A percentile compares a stretch with the other conserved stretches of the same genome.
These are phyloP conservation scores for Nyctibius grandis DNA, from an alignment of 2,797 vertebrate species.

Conservation along the genomic window DNA sequence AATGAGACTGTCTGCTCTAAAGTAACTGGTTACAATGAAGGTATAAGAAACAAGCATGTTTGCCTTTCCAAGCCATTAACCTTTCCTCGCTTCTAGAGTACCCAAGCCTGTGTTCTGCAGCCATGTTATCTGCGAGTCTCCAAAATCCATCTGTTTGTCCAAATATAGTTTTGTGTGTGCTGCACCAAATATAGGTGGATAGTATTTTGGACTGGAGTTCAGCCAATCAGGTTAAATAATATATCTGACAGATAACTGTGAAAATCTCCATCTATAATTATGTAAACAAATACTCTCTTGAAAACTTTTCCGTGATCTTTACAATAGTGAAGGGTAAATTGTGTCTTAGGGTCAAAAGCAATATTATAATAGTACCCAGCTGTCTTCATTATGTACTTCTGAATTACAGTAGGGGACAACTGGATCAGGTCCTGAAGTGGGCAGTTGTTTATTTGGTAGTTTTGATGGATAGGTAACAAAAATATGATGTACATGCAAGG, in stretches of 20 bases:
- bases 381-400: neutral
- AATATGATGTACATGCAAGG: neutral
- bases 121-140: neutral
- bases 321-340: neutral
- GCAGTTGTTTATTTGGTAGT: neutral
- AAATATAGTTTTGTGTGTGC: neutral
- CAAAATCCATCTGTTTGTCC: neutral
- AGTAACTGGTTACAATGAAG: constrained; percentile 49
- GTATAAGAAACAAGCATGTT: constrained; percentile 19
- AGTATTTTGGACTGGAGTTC: neutral
- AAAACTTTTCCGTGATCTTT: neutral
- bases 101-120: neutral
- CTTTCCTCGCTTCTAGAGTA: neutral
- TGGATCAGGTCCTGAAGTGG: neutral
- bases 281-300: neutral
- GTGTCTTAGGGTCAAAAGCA: neutral
- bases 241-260: neutral
- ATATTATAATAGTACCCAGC: neutral
- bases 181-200: neutral
- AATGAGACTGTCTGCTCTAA: constrained; percentile 52
- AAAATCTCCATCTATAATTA: neutral
- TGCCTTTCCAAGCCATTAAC: constrained; percentile 34
- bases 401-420: neutral
- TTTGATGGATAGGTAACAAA: neutral
- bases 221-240: neutral